Evolutionary conservation across 2,888 invertebrate species (phyloP).

Genomic region (Torymus aiolomorphi): DNA sequence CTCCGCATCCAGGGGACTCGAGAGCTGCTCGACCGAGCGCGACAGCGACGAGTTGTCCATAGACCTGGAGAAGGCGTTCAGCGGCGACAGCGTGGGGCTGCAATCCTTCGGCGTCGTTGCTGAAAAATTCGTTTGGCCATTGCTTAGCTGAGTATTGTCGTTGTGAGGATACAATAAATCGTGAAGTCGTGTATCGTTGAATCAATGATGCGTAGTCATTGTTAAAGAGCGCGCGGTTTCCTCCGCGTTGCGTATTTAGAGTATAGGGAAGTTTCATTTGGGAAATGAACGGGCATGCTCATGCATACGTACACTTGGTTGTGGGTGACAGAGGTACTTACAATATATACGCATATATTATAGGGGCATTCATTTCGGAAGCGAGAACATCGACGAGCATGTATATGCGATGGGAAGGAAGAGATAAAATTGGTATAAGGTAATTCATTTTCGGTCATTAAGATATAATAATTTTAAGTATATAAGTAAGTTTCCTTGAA

Average conservation of each 20-base stretch:
- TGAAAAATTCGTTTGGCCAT: slow-evolving; percentile 67
- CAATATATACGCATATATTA: neutral
- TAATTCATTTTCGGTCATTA: too few species aligned
- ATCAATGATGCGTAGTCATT: slow-evolving; percentile 64
- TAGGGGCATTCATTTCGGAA: neutral
- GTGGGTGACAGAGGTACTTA: neutral
- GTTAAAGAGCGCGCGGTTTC: slow-evolving; percentile 65
- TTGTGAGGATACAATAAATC: too few species aligned
- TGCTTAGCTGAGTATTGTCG: neutral
- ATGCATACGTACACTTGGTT: neutral
- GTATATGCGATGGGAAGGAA: neutral
- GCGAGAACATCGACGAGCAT: neutral
- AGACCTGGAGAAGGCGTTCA: slow-evolving; percentile 88
- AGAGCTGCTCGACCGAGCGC: slow-evolving; percentile 87
- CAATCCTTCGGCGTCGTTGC: slow-evolving; percentile 90
- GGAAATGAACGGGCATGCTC: slow-evolving; percentile 14
- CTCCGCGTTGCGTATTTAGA: too few species aligned
- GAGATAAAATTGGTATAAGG: neutral
- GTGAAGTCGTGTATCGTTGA: neutral
- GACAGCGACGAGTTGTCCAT: slow-evolving; percentile 79
- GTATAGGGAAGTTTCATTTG: too few species aligned
- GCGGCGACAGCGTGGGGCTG: slow-evolving; percentile 88
- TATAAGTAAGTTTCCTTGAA: too few species aligned
- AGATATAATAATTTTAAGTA: too few species aligned
- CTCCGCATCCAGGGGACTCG: slow-evolving; percentile 85